Evolutionary conservation across 53 echinoderm and acorn worm species (phyloP), one percentile per base, ranked within the genome.

Genomic region (Crossaster papposus): DNA sequence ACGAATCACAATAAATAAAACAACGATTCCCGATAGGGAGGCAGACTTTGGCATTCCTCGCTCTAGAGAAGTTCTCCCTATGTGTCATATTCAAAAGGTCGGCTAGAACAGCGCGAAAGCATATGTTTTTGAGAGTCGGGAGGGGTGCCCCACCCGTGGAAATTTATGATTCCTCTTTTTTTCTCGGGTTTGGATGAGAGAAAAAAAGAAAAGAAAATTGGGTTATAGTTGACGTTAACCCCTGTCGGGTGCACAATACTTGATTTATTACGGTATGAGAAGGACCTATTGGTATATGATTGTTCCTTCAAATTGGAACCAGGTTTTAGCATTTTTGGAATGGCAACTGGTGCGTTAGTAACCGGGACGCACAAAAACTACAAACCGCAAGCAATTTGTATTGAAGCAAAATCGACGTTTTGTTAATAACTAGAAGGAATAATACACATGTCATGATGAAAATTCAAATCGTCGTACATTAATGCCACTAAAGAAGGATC

Each of bases 21-120:
- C 52, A 5, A 51, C 26, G 17, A 84, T 72, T 72, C 84, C 84
- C 84, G 72, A 71, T 5, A 72, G 84, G 72, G 83, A 17, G n/a
- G 22, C 5, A 15, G 4, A 44, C 35, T 36, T 28, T 30, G 36
- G 31, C 65, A 82, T 65, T 68, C 81, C 35, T 20, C 31, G 82
- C 14, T 81, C 34, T 64, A 44, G 51, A 51, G 79, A 51, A 11
- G 30, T 34, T 54, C 58, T 11, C 55, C 32, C 26, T 30, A 32
- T 58, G 20, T 20, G 5, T 38, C 20, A 70, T 23, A 68, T 50
- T 51, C 70, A 84, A 72, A 36, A 72, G 84, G 72, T 53, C 72
- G 84, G 9, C 23, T 29, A 30, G 70, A 84, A 84, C 84, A 84
- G 84, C 32, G 84, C 54, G 84, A 84, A 84, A 84, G 84, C 84